Base-by-base conservation (phyloP, 2,888 invertebrate genomes). In the Drosophila picticornis region DNA sequence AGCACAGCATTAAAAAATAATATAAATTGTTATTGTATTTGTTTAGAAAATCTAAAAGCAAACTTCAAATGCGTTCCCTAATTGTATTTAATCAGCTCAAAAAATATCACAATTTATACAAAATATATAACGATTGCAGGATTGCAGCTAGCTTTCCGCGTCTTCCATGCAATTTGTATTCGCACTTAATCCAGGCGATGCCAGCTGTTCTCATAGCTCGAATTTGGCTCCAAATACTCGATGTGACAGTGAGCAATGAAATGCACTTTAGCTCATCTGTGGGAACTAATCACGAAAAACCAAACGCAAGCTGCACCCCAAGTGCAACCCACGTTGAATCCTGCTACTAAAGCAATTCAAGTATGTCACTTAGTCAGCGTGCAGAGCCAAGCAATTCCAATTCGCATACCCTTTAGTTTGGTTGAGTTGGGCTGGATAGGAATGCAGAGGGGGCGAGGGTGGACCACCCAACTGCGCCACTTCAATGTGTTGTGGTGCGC, bases 401-500 rank as follows among this genome's bases (percentile, higher is more conserved):
- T 83, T 74, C 46, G 81, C 66, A 90, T 90, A 83, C 75, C 60
- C 64, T 43, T 46, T 63, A 10, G 51, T n/a, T 68, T 43, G 58
- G 29, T 27, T 38, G 16, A 16, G 16, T 11, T 10, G 19, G n/a
- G 38, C 38, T n/a, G 55, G 62, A n/a, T 48, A 38, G 36, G 11
- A 11, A n/a, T 27, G 25, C 40, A 53, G 58, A 55, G 40, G 59
- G 5, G 13, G 29, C 46, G 62, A 50, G 52, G 48, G 52, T 40
- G 55, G 66, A 38, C 55, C 57, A 48, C n/a, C 46, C 65, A 57
- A 69, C 52, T 48, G 59, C 40, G 66, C 57, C 81, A 76, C 90
- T 90, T 75, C 72, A 87, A 78, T 86, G 86, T 80, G 84, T 86
- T 88, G 75, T 86, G 90, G 87, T 88, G 84, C 87, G 90, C 87